Evolutionary conservation across 2,888 invertebrate genomes (phyloP).

Genomic region (Morpho deidamia): DNA sequence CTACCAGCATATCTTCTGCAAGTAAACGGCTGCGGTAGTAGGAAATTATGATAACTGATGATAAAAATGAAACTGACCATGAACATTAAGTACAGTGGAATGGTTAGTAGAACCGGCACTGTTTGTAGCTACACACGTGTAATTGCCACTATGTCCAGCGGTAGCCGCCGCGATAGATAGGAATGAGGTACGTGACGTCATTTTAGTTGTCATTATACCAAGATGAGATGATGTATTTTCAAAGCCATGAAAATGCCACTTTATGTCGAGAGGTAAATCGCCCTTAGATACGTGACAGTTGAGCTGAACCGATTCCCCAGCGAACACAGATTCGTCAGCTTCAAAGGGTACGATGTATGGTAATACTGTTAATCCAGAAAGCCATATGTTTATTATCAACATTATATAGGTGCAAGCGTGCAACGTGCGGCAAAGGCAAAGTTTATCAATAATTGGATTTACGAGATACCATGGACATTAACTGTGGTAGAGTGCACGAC

Average conservation of each 20-base stretch:
- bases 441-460: constrained; percentile 35
- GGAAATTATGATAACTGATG: constrained; percentile 20
- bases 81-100: constrained; percentile 79
- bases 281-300: constrained; percentile 85
- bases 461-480: constrained; percentile 82
- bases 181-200: constrained; percentile 83
- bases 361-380: constrained; percentile 79
- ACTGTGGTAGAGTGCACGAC: constrained; percentile 80
- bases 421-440: constrained; percentile 65
- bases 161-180: constrained; percentile 84
- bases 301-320: constrained; percentile 83
- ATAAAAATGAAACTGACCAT: constrained; percentile 65
- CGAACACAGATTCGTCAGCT: constrained; percentile 82
- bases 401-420: constrained; percentile 68
- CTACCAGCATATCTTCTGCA: constrained; percentile 44
- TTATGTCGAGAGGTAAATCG: constrained; percentile 85
- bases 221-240: constrained; percentile 76
- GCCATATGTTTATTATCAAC: constrained; percentile 50
- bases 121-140: constrained; percentile 87
- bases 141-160: constrained; percentile 85
- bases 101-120: constrained; percentile 83
- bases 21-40: constrained; percentile 40
- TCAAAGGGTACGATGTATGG: constrained; percentile 83
- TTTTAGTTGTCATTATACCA: constrained; percentile 81
- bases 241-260: constrained; percentile 86